Conservation (phyloP, 1,140 invertebrate species). For the Andricus grossulariae region DNA sequence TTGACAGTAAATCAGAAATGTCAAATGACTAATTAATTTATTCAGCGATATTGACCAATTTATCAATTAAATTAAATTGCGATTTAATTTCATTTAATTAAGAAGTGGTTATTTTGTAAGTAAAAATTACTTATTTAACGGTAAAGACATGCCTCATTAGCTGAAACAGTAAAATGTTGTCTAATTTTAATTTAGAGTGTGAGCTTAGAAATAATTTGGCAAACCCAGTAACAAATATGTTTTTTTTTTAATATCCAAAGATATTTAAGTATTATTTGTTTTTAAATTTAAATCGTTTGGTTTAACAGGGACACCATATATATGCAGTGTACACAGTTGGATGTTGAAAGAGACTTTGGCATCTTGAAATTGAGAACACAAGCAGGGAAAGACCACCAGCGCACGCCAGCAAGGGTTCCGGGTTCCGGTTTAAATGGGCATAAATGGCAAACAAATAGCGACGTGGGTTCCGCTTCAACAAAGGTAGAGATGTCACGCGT, state of each 20-base stretch:
- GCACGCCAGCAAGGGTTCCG: slow-evolving; percentile 44
- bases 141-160: too few relatives aligned
- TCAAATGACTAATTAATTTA: too few relatives aligned
- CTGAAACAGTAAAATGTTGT: too few relatives aligned
- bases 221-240: background rate
- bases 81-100: too few relatives aligned
- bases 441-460: slow-evolving; percentile 65
- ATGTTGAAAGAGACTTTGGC: background rate
- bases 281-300: background rate
- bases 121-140: too few relatives aligned
- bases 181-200: too few relatives aligned
- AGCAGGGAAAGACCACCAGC: slow-evolving; percentile 42
- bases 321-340: background rate
- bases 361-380: slow-evolving; percentile 14
- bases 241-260: background rate
- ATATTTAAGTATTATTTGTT: background rate
- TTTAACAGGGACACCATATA: slow-evolving; percentile 2
- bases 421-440: slow-evolving; percentile 55
- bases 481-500: slow-evolving; percentile 64
- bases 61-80: too few relatives aligned
- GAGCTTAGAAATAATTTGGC: too few relatives aligned
- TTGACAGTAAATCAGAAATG: too few relatives aligned
- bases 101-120: too few relatives aligned
- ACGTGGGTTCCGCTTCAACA: slow-evolving; percentile 52
- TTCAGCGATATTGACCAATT: too few relatives aligned